Evolutionary conservation across 1,140 invertebrate genomes (phyloP).

Genomic region (Pseudomyrmex sp.): DNA sequence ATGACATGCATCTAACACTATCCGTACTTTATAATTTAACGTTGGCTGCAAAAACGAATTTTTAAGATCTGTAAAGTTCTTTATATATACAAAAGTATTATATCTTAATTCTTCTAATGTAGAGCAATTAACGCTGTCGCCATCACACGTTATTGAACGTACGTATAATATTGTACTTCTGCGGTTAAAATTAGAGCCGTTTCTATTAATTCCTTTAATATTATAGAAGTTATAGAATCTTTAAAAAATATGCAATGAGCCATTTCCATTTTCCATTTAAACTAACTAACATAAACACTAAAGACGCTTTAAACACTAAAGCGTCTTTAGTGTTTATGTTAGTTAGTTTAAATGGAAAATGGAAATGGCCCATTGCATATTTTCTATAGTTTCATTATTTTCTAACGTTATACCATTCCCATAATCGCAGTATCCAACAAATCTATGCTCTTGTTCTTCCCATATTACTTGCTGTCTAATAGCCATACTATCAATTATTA

Average conservation of each 20-base stretch:
- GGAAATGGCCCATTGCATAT: conserved; percentile 3
- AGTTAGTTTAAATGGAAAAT: neutral
- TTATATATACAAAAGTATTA: neutral
- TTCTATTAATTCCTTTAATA: neutral
- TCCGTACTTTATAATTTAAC: neutral
- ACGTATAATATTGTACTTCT: neutral
- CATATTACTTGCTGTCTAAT: neutral
- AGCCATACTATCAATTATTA: neutral
- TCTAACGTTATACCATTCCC: neutral
- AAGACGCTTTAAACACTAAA: neutral
- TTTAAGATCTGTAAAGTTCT: neutral
- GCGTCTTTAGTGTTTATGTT: neutral
- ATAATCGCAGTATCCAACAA: neutral
- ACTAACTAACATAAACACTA: neutral
- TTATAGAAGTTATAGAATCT: neutral
- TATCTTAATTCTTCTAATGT: neutral
- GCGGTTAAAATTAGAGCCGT: conserved; percentile 14
- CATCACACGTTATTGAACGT: neutral
- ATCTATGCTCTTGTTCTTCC: neutral
- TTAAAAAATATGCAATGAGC: neutral
- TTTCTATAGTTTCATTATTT: neutral
- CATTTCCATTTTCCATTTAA: conserved; percentile 4
- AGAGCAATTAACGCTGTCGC: neutral
- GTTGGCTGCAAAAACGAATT: conserved; percentile 1
- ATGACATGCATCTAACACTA: neutral